These are phyloP conservation scores for Drosophila emarginata DNA, from an alignment of 2,888 invertebrate species.

Conservation along the genomic window DNA sequence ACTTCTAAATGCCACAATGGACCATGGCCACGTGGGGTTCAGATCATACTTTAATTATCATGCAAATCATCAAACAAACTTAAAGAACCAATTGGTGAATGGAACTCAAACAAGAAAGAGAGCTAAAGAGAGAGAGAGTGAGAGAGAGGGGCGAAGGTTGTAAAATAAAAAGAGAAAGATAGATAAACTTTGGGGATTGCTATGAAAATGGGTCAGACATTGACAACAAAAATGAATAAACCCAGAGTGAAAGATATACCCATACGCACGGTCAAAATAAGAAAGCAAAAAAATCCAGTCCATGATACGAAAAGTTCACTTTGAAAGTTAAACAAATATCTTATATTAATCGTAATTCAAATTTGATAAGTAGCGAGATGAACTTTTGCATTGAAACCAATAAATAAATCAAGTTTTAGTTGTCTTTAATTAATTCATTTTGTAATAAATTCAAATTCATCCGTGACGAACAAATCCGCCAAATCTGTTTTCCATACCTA, in stretches of 20 bases:
- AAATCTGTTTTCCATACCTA: no score
- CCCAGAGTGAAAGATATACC: constrained; percentile 17
- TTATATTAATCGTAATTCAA: no score
- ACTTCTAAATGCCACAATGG: neutral
- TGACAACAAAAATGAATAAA: constrained; percentile 22
- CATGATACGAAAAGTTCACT: neutral
- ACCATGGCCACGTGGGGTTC: neutral
- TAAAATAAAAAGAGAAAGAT: constrained; percentile 14
- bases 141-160: constrained; percentile 1
- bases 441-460: no score
- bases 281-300: constrained; percentile 19
- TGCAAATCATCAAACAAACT: neutral
- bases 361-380: no score
- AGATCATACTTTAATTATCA: neutral
- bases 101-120: neutral
- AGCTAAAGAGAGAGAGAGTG: constrained; percentile 7
- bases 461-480: no score
- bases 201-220: constrained; percentile 66
- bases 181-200: neutral
- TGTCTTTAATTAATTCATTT: no score
- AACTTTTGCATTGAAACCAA: no score
- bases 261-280: constrained; percentile 27
- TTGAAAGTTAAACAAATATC: no score
- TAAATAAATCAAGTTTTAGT: no score
- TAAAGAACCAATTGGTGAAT: neutral